These are phyloP conservation scores for Phainopepla nitens DNA, from an alignment of 2,113 vertebrate genomes.

Conservation along the genomic window DNA sequence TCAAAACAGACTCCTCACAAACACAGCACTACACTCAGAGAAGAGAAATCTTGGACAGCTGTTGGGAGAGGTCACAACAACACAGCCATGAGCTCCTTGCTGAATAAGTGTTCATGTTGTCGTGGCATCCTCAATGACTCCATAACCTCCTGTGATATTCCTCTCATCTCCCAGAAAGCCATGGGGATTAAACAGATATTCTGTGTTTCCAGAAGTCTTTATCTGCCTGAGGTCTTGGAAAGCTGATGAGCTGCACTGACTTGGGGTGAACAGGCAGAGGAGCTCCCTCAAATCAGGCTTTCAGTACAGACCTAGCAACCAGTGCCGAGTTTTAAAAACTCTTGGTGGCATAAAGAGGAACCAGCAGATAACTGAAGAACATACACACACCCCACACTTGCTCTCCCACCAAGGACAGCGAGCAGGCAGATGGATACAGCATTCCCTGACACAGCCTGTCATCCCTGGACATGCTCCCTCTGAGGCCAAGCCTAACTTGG, in stretches of 20 bases:
- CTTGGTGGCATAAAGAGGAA: neutral
- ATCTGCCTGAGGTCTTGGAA: neutral
- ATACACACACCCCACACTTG: rapidly evolving
- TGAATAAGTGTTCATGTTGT: neutral
- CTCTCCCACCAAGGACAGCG: rapidly evolving
- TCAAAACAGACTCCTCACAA: neutral
- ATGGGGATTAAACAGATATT: neutral
- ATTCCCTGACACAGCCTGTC: neutral
- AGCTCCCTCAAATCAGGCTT: neutral
- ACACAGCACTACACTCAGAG: neutral
- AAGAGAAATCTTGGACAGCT: neutral
- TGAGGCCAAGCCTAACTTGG: neutral
- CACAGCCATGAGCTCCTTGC: neutral
- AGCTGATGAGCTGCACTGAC: neutral
- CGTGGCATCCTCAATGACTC: neutral
- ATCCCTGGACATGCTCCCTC: too few species aligned
- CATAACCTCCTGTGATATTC: neutral
- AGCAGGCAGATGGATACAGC: rapidly evolving
- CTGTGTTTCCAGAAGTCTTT: neutral
- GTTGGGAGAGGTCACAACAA: neutral
- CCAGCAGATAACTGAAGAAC: neutral
- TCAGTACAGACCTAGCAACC: neutral
- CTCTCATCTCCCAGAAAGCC: neutral
- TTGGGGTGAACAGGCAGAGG: neutral
- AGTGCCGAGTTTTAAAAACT: neutral